A percentile compares a stretch with the other conserved stretches of the same genome.
Conservation (phyloP, 1,140 invertebrate species). For the Procambarus clarkii region DNA sequence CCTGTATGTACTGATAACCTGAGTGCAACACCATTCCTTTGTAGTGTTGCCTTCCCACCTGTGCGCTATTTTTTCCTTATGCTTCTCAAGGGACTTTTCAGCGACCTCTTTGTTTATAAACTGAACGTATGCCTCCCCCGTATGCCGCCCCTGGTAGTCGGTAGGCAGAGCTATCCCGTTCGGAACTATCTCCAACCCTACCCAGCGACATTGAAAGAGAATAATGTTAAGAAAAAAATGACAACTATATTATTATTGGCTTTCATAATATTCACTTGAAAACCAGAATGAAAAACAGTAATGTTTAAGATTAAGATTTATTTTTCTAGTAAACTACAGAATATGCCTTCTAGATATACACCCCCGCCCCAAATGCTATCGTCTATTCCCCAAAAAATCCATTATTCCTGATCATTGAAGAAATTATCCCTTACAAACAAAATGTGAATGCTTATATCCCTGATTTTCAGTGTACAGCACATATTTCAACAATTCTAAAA, state of each 20-base stretch:
- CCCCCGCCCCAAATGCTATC: no score
- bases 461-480: no score
- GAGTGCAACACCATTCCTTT: constrained; percentile 56
- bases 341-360: not conserved
- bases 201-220: constrained; percentile 74
- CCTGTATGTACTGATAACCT: constrained; percentile 67
- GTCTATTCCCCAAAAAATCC: no score
- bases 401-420: no score
- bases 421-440: no score
- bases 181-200: constrained; percentile 96
- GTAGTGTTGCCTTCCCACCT: constrained; percentile 86
- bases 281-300: constrained; percentile 4
- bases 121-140: constrained; percentile 98
- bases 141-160: constrained; percentile 95
- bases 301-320: not conserved
- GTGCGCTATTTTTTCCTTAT: constrained; percentile 99
- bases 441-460: no score
- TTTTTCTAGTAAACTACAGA: not conserved
- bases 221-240: constrained; percentile 73
- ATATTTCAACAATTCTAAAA: no score
- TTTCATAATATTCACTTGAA: not conserved
- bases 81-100: constrained; percentile 96
- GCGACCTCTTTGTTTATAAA: constrained; percentile 96
- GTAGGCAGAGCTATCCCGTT: constrained; percentile 96
- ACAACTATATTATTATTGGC: not conserved